phyloP scores from a whole-genome alignment of 37 sponge, comb jelly and placozoan genomes.

The Spongilla lacustris region DNA sequence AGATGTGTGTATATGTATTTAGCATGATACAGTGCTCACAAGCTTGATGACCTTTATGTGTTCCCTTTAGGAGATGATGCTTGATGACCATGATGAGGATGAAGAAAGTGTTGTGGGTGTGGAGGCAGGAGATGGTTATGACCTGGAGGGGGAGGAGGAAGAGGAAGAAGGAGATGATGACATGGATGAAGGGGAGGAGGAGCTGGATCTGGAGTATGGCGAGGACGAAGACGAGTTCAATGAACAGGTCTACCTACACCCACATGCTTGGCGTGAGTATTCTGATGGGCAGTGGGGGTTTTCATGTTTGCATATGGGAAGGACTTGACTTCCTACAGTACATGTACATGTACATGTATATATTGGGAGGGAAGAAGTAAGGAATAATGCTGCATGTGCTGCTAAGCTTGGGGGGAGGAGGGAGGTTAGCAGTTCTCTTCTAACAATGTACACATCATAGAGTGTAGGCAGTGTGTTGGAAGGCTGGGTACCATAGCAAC shows the following conservation, averaged over 20 bases:
- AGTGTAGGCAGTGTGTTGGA: too few species aligned
- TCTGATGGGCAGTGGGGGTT: too few species aligned
- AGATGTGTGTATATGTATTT: neutral
- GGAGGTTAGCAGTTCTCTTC: too few species aligned
- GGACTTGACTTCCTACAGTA: too few species aligned
- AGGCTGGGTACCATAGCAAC: too few species aligned
- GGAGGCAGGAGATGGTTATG: neutral
- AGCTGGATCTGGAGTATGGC: conserved; percentile 65
- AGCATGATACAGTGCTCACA: too few species aligned
- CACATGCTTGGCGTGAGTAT: conserved; percentile 8
- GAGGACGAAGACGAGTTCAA: conserved; percentile 79
- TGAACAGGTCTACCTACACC: conserved; percentile 51
- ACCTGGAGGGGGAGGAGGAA: conserved; percentile 48
- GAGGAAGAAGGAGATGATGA: conserved; percentile 68
- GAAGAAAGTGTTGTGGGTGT: neutral
- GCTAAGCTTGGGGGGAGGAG: too few species aligned
- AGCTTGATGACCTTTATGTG: neutral
- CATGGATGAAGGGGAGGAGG: conserved; percentile 53
- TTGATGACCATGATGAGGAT: conserved; percentile 13
- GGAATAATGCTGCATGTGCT: too few species aligned
- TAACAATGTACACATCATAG: too few species aligned
- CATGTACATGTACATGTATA: neutral
- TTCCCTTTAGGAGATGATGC: conserved; percentile 1
- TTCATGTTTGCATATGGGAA: too few species aligned
- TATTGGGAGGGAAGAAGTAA: too few species aligned